These are phyloP conservation scores for Lithophane ornitopus DNA, from an alignment of 2,888 invertebrate species.

Conservation along the genomic window DNA sequence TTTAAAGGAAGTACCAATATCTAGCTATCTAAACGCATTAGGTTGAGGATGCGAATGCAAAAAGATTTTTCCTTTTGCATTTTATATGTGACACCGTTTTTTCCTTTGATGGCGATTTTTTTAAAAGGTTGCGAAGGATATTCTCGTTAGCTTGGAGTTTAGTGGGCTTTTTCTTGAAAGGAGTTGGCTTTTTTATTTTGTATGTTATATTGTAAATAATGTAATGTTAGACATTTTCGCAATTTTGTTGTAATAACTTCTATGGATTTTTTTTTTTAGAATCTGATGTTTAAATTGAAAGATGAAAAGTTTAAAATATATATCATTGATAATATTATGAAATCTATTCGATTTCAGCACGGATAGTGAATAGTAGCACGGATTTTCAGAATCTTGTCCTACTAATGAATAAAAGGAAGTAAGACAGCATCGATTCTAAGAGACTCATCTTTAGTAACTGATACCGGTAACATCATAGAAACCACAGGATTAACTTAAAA, in stretches of 20 bases:
- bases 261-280: not conserved
- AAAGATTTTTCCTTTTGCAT: slow-evolving; percentile 52
- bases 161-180: not conserved
- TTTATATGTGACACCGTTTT: slow-evolving; percentile 23
- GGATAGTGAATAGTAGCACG: not conserved
- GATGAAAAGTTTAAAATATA: too few species aligned
- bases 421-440: not conserved
- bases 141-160: slow-evolving; percentile 26
- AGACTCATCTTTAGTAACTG: not conserved
- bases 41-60: slow-evolving; percentile 52
- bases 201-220: too few species aligned
- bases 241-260: not conserved
- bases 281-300: too few species aligned
- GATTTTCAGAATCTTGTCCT: not conserved
- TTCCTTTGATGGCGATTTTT: slow-evolving; percentile 29
- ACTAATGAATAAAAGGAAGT: not conserved
- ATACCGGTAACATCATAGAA: not conserved
- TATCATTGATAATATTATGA: too few species aligned
- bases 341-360: not conserved
- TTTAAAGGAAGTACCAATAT: slow-evolving; percentile 72
- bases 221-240: too few species aligned
- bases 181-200: not conserved
- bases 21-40: slow-evolving; percentile 65
- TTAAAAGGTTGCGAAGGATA: slow-evolving; percentile 22
- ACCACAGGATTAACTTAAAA: too few species aligned